Evolutionary conservation across 1,140 invertebrate species (phyloP), one percentile per base, ranked within the genome.

Genomic region (Drosophila seguyi): DNA sequence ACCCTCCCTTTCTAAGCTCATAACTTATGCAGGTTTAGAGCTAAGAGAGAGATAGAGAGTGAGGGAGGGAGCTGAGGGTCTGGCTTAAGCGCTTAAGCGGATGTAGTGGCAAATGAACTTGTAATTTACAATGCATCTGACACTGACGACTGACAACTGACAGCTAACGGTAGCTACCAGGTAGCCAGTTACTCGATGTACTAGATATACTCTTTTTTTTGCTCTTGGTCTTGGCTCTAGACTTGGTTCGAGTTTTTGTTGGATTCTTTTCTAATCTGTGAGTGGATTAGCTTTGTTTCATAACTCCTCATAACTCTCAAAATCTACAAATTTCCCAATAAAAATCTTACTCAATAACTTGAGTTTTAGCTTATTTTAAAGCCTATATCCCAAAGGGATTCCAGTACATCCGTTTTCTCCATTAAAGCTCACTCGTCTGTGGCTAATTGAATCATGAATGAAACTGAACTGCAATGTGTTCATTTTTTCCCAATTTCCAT

Each of bases 101-200:
- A 85, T 88, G 85, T 88, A 81, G 79, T 69, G 63, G 77, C 75
- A 88, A 90, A 90, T 88, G 85, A 88, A 88, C 85, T 88, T 88
- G 85, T 81, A 88, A 90, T 85, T 88, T 79, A 69, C 81, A 81
- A 72, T 79, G 85, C 77, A 79, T 88, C 80, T 85, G 85, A 88
- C 85, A 90, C 85, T 88, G 85, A 90, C 81, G 81, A 81, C 85
- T 88, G 85, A 61, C 73, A 80, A 75, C 85, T 90, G 85, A 61
- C 68, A 80, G 52, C 48, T 60, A 63, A 57, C 60, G 67, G 61
- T 45, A 57, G 44, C 34, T 42, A 44, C 31, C 57, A 42, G 42
- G 3, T 52, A 53, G 29, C 44, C 41, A 38, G 20, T 42, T 63
- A 63, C 39, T 36, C 34, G 25, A 50, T 42, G 27, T 45, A 29